Evolutionary conservation across 2,797 vertebrate genomes (phyloP), one percentile per base, ranked within the genome.

Genomic region (Phalanger gymnotis): DNA sequence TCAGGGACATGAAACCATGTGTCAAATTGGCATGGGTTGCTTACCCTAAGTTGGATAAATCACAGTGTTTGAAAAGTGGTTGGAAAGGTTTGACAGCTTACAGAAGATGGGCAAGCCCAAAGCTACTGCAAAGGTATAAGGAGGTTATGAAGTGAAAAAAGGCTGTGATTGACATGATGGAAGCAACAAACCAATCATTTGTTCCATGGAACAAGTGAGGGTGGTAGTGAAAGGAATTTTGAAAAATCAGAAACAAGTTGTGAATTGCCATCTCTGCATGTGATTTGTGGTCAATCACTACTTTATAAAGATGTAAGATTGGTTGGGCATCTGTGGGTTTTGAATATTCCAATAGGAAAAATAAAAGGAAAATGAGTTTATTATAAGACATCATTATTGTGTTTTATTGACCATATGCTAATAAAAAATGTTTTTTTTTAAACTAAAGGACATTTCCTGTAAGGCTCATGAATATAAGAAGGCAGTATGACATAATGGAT

Each of bases 341-440:
- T 92, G 10, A 95, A 34, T 7, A 92, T 97, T 93, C 22, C 40
- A 81, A 25, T 19, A 81, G 73, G 94, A 93, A 92, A 95, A 94
- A 90, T 90, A 91, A 94, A 25, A 94, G 96, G 4, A 93, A 96
- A 97, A 95, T 81, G 90, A 40, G 30, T 94, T 55, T 95, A 94
- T 94, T 73, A 34, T 55, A 94, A 94, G 30, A 91, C 52, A 93
- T 66, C 73, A 89, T 96, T 92, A 96, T 96, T 95, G 73, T 25
- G 47, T 81, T 81, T 52, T 95, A 91, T 2, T 95, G 34, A 66
- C 61, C 93, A 95, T 94, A 95, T 95, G 92, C 55, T 58, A 90
- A 90, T 31, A 58, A 52, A 73, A 56, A 11, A 16, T 91, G 61
- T 47, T 91, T 40, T 47, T 93, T 94, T 95, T 89, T 16, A 55